phyloP scores from a whole-genome alignment of 2,113 vertebrate genomes.

The Callaeas wilsoni region DNA sequence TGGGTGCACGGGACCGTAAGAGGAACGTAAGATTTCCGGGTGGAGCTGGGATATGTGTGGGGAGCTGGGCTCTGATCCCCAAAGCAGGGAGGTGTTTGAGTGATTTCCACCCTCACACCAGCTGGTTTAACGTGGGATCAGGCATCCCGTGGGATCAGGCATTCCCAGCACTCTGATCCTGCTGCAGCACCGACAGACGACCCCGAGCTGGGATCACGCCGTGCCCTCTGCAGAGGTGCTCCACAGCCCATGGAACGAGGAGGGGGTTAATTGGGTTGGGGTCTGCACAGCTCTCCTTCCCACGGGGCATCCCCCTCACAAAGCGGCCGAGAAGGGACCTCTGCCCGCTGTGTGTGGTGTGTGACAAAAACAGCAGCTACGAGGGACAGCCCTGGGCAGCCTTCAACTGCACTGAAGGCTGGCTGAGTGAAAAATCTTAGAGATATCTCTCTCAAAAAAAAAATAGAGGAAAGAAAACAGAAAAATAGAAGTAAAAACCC shows the following conservation, averaged over 20 bases:
- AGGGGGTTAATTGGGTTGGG: background rate
- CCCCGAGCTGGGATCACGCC: fast-evolving
- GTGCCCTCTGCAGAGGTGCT: fast-evolving
- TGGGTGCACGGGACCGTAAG: fast-evolving
- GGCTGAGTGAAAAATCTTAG: background rate
- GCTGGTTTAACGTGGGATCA: background rate
- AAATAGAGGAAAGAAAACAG: no score
- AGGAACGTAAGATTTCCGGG: fast-evolving
- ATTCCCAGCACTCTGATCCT: background rate
- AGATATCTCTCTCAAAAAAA: background rate
- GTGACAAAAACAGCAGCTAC: background rate
- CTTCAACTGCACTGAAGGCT: background rate
- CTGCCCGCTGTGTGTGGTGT: fast-evolving
- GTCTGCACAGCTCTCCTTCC: background rate
- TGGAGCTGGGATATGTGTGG: background rate
- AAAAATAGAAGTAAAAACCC: fast-evolving
- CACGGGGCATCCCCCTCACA: background rate
- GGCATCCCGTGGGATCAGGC: background rate
- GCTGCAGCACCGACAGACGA: fast-evolving
- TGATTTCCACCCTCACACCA: background rate
- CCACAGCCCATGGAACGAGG: fast-evolving
- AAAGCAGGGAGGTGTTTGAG: background rate
- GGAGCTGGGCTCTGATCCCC: background rate
- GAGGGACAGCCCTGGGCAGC: background rate
- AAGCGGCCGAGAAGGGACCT: background rate